These are phyloP conservation scores for Megalurothrips usitatus DNA, from an alignment of 2,888 invertebrate genomes.

Conservation along the genomic window DNA sequence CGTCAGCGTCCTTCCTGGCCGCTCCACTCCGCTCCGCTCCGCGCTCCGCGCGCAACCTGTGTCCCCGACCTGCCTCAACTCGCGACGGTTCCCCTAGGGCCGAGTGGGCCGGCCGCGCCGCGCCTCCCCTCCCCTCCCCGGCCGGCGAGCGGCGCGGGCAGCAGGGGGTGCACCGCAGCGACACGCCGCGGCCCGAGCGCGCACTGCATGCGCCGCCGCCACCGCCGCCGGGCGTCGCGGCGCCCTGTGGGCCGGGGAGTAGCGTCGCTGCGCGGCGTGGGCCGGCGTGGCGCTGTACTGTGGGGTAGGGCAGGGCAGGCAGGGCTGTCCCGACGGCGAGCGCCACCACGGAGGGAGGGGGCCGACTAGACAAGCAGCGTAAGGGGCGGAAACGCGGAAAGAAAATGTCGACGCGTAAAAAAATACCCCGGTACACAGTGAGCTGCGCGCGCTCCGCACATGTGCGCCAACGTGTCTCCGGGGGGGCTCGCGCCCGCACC, in stretches of 20 bases:
- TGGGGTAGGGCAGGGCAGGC: no score
- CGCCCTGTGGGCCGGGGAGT: background rate
- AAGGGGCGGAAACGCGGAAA: no score
- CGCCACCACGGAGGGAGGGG: no score
- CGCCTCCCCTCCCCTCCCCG: background rate
- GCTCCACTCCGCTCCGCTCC: background rate
- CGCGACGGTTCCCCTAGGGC: slow-evolving; percentile 20
- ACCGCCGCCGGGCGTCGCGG: background rate
- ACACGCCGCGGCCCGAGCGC: background rate
- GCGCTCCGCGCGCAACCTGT: slow-evolving; percentile 4
- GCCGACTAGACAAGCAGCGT: no score
- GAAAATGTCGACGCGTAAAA: no score
- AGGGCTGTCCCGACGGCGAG: no score
- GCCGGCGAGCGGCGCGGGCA: background rate
- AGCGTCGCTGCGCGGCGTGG: background rate
- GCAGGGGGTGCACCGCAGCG: slow-evolving; percentile 8
- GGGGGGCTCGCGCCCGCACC: no score
- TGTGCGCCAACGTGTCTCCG: no score
- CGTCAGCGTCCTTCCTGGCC: background rate
- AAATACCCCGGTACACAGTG: no score
- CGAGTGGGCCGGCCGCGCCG: background rate
- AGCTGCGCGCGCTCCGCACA: no score
- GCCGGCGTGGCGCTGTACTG: no score
- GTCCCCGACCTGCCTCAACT: slow-evolving; percentile 13
- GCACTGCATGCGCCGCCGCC: background rate